phyloP scores from a whole-genome alignment of 2,113 vertebrate genomes.

The Cepphus grylle region DNA sequence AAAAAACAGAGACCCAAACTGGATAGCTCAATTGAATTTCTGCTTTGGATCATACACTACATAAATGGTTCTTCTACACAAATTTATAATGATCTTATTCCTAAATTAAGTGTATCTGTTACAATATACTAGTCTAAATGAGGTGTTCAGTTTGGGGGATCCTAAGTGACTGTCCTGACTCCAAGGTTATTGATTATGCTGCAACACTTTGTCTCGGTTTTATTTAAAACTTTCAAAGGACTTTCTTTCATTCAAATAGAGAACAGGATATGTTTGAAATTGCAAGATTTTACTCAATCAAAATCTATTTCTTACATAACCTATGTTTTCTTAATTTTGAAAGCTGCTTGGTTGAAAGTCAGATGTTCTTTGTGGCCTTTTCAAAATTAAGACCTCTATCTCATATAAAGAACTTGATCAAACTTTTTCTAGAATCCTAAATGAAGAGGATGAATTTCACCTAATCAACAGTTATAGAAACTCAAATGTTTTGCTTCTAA shows the following conservation, averaged over 20 bases:
- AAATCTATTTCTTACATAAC: not conserved
- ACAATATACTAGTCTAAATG: not conserved
- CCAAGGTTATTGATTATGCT: not conserved
- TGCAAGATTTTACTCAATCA: not conserved
- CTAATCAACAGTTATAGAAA: not conserved
- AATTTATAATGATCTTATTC: not conserved
- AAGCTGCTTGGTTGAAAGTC: not conserved
- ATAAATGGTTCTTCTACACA: not conserved
- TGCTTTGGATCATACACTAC: not conserved
- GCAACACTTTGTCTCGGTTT: not conserved
- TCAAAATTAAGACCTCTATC: not conserved
- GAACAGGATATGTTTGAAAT: not conserved
- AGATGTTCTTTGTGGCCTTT: not conserved
- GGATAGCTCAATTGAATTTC: not conserved
- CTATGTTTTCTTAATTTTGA: not conserved
- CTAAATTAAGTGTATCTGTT: not conserved
- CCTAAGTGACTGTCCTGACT: not conserved
- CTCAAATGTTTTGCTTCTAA: not conserved
- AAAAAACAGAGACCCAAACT: not conserved
- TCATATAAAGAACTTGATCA: not conserved
- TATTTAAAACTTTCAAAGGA: not conserved
- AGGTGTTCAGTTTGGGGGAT: not conserved
- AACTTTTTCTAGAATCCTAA: not conserved
- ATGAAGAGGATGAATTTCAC: not conserved
- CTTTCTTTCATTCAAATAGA: not conserved